Evolutionary conservation across 2,888 invertebrate species (phyloP).

Genomic region (Sarcophaga carnaria): DNA sequence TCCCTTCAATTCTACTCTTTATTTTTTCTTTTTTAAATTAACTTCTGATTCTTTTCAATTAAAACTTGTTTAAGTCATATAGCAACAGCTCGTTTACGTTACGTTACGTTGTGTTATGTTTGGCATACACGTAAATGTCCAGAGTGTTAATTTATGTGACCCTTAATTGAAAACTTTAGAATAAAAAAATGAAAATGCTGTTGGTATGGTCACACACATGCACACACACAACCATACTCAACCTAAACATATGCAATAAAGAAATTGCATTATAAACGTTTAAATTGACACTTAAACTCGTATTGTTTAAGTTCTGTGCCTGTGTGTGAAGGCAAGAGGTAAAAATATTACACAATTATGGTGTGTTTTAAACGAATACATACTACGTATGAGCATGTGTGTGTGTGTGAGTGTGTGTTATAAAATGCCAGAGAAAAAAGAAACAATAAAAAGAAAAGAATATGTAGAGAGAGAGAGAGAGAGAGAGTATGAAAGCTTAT

Average conservation of each 20-base stretch:
- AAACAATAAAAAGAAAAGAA: not conserved
- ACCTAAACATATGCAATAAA: no score
- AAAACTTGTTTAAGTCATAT: no score
- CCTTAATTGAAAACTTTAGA: constrained; percentile 29
- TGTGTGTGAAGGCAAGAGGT: constrained; percentile 16
- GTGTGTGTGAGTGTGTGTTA: not conserved
- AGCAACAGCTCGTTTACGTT: no score
- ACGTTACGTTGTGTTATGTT: no score
- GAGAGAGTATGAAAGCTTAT: not conserved
- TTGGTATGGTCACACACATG: no score
- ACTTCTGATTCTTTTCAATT: no score
- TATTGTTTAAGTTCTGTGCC: not conserved
- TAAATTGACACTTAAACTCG: constrained; percentile 50
- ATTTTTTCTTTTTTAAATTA: no score
- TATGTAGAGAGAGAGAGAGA: not conserved
- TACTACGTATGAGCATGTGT: not conserved
- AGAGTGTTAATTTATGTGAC: not conserved
- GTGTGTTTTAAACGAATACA: no score
- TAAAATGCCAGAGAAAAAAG: not conserved
- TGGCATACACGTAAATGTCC: no score
- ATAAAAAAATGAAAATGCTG: not conserved
- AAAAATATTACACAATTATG: constrained; percentile 42
- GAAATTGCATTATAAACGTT: constrained; percentile 32
- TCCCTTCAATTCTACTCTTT: no score
- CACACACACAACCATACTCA: constrained; percentile 3